phyloP scores from a whole-genome alignment of 1,140 invertebrate genomes.

The Sitobion miscanthi region DNA sequence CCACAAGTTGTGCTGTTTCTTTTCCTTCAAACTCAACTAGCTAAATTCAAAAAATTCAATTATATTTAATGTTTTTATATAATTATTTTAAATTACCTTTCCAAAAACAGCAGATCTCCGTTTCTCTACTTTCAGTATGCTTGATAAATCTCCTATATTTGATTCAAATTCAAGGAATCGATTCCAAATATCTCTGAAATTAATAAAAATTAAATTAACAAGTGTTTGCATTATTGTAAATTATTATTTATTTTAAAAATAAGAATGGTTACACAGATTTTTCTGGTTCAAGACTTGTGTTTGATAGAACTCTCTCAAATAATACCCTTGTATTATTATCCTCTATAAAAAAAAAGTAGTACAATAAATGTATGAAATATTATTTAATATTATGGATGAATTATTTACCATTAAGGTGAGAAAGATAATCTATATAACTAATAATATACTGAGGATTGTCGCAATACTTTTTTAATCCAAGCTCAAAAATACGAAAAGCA shows the following conservation, averaged over 20 bases:
- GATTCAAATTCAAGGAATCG: constrained; percentile 98
- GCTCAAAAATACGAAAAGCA: constrained; percentile 96
- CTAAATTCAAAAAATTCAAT: constrained; percentile 64
- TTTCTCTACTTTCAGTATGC: constrained; percentile 97
- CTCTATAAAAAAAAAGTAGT: constrained; percentile 69
- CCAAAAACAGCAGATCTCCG: constrained; percentile 87
- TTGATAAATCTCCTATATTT: constrained; percentile 96
- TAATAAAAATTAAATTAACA: neutral
- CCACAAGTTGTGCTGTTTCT: constrained; percentile 93
- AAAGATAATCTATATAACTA: constrained; percentile 96
- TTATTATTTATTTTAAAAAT: neutral
- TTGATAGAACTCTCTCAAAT: constrained; percentile 95
- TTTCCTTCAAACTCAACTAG: constrained; percentile 96
- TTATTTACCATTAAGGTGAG: constrained; percentile 90
- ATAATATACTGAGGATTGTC: constrained; percentile 93
- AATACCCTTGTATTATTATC: constrained; percentile 98
- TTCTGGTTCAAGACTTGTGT: constrained; percentile 88
- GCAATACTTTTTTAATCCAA: constrained; percentile 95
- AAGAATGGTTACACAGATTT: constrained; percentile 82
- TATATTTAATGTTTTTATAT: constrained; percentile 2
- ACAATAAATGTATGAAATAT: constrained; percentile 5
- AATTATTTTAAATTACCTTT: constrained; percentile 69
- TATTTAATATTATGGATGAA: constrained; percentile 44
- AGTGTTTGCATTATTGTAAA: neutral
- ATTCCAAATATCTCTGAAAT: constrained; percentile 94